phyloP scores from a whole-genome alignment of 2,888 invertebrate species.

The Meiosimyza decipiens region DNA sequence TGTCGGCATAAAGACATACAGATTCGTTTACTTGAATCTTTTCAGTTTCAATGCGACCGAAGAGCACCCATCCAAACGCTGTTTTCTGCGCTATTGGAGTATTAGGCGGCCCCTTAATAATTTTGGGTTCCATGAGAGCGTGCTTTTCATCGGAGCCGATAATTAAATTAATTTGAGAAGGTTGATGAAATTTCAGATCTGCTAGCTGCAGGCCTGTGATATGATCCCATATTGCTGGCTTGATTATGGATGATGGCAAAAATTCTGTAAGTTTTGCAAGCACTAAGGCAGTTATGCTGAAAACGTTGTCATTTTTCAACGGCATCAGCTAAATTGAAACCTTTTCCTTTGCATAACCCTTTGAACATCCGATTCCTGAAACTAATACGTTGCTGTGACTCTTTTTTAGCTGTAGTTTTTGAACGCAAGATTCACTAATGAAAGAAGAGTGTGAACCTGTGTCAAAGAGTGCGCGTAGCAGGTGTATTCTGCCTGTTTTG shows the following conservation, averaged over 20 bases:
- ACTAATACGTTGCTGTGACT: no score
- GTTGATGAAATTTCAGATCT: no score
- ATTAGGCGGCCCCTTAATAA: no score
- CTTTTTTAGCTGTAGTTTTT: not conserved
- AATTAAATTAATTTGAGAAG: no score
- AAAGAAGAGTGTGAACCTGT: constrained; percentile 25
- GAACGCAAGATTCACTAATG: constrained; percentile 20
- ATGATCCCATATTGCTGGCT: no score
- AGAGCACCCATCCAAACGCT: constrained; percentile 25
- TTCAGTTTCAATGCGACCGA: not conserved
- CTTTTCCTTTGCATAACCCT: not conserved
- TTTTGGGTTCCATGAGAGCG: no score
- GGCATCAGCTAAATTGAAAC: not conserved
- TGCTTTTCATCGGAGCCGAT: not conserved
- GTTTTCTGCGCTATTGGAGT: no score
- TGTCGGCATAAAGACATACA: constrained; percentile 14
- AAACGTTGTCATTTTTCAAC: no score
- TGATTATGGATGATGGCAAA: not conserved
- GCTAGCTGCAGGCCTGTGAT: no score
- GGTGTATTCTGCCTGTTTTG: not conserved
- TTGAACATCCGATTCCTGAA: no score
- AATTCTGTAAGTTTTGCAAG: no score
- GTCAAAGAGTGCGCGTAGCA: not conserved
- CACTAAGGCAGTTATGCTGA: not conserved
- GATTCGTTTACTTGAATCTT: not conserved